Conservation (phyloP, 2,888 invertebrate genomes). For the Fabriciana adippe region DNA sequence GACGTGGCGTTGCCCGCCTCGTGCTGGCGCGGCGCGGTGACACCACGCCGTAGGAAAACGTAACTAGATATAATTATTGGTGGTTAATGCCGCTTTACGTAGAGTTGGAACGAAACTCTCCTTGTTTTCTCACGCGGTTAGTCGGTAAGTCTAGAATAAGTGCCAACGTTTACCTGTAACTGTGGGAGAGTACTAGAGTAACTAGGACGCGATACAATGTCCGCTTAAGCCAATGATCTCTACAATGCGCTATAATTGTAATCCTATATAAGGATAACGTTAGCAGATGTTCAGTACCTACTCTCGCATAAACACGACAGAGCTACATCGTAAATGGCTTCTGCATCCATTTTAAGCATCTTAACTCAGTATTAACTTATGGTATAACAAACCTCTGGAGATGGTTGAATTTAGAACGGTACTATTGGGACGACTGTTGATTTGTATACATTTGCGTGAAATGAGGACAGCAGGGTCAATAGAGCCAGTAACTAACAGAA, state of each 20-base stretch:
- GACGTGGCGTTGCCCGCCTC: conserved; percentile 43
- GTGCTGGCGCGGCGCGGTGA: conserved; percentile 28
- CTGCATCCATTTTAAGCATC: background rate
- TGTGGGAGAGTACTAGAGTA: background rate
- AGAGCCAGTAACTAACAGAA: background rate
- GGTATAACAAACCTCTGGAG: no score
- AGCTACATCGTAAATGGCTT: conserved; percentile 2
- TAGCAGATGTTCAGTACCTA: background rate
- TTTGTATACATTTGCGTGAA: no score
- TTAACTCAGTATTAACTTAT: background rate
- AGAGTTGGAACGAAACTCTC: conserved; percentile 2
- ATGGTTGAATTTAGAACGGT: no score
- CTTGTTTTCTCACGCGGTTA: background rate
- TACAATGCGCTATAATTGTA: no score
- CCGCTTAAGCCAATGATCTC: no score
- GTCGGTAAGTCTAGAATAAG: conserved; percentile 31
- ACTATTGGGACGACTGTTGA: no score
- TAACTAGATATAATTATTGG: no score
- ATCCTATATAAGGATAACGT: background rate
- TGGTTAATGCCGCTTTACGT: background rate
- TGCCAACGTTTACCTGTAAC: conserved; percentile 2
- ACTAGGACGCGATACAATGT: no score
- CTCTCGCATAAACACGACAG: conserved; percentile 6
- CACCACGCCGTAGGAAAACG: background rate
- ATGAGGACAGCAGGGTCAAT: no score